These are phyloP conservation scores for Microctonus hyperodae DNA, from an alignment of 2,888 invertebrate genomes.

Conservation along the genomic window DNA sequence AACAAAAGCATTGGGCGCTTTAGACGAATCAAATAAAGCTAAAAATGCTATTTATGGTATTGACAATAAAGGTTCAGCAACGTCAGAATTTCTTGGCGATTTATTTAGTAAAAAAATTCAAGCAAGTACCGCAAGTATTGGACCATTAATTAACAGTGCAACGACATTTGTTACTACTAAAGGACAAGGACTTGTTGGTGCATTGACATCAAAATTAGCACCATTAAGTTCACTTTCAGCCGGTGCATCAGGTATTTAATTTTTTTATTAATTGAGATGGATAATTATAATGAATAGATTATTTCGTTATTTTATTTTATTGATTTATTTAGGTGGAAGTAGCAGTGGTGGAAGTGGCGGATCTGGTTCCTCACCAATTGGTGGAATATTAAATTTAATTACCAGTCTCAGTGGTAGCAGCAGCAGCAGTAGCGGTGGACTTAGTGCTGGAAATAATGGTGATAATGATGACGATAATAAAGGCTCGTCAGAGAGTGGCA, in stretches of 20 bases:
- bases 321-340: constrained; percentile 66
- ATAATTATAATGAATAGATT: constrained; percentile 22
- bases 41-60: constrained; percentile 81
- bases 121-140: constrained; percentile 68
- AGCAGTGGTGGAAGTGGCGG: constrained; percentile 47
- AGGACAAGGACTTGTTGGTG: constrained; percentile 49
- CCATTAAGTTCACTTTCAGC: constrained; percentile 66
- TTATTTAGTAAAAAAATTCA: constrained; percentile 75
- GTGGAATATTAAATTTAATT: constrained; percentile 41
- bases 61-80: constrained; percentile 70
- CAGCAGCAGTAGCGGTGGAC: constrained; percentile 41
- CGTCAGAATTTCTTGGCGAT: constrained; percentile 69
- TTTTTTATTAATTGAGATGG: background rate
- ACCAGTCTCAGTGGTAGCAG: constrained; percentile 44
- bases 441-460: constrained; percentile 38
- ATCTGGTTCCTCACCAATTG: constrained; percentile 20
- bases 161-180: constrained; percentile 65
- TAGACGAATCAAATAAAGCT: constrained; percentile 77
- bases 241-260: constrained; percentile 66
- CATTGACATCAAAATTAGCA: constrained; percentile 54
- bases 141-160: constrained; percentile 70
- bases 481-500: constrained; percentile 32
- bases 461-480: constrained; percentile 32
- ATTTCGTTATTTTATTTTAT: constrained; percentile 46
- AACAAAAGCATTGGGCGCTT: constrained; percentile 73